phyloP scores from a whole-genome alignment of 2,888 invertebrate genomes.

The Dermolepida albohirtum region DNA sequence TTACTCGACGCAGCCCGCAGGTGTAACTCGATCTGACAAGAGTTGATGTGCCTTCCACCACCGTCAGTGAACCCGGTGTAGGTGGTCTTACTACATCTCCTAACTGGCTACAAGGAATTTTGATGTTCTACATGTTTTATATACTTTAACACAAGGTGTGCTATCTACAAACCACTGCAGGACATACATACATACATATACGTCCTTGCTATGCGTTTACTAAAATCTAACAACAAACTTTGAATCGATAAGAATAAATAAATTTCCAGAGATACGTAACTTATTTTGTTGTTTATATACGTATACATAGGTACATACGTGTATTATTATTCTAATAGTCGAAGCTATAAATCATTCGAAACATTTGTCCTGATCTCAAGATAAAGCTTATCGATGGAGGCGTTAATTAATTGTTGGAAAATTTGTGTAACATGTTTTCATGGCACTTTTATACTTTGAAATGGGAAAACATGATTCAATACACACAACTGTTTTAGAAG shows the following conservation, averaged over 20 bases:
- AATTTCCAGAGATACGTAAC: too few relatives aligned
- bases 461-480: conserved; percentile 5
- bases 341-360: conserved; percentile 33
- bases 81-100: conserved; percentile 50
- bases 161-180: conserved; percentile 9
- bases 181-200: not conserved
- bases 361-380: conserved; percentile 16
- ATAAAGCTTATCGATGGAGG: conserved; percentile 31
- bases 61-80: conserved; percentile 47
- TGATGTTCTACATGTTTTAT: conserved; percentile 42
- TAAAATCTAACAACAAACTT: too few relatives aligned
- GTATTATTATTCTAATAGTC: conserved; percentile 27
- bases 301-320: not conserved
- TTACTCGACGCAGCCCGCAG: conserved; percentile 62
- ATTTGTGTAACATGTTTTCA: conserved; percentile 16
- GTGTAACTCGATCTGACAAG: conserved; percentile 59
- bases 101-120: conserved; percentile 46
- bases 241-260: too few relatives aligned
- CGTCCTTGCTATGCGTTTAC: too few relatives aligned
- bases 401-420: conserved; percentile 30
- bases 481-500: too few relatives aligned
- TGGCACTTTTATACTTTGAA: not conserved
- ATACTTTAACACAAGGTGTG: conserved; percentile 36
- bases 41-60: conserved; percentile 47
- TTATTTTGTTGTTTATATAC: not conserved